phyloP scores from a whole-genome alignment of 2,888 invertebrate species.

The Fabriciana adippe region DNA sequence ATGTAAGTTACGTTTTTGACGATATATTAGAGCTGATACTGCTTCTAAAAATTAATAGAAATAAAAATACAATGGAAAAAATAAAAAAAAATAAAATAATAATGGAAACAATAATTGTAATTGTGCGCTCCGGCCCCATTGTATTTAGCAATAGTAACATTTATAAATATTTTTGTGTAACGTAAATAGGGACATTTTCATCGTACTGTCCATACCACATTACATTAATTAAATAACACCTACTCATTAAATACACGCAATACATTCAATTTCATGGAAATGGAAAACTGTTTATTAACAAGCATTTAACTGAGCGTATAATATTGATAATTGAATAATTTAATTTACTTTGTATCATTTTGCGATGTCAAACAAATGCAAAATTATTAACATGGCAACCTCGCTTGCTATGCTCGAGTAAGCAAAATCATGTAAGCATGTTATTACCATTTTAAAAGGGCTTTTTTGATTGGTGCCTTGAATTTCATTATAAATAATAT shows the following conservation, averaged over 20 bases:
- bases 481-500: too few species aligned
- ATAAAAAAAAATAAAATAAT: too few species aligned
- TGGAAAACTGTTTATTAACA: constrained; percentile 1
- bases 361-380: background rate
- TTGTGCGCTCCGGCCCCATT: constrained; percentile 8
- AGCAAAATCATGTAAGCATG: too few species aligned
- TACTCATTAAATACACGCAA: constrained; percentile 16
- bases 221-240: constrained; percentile 25
- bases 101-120: background rate
- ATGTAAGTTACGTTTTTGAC: too few species aligned
- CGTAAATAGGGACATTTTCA: constrained; percentile 15
- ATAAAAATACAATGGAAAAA: too few species aligned
- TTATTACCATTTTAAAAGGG: too few species aligned
- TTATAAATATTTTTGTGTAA: constrained; percentile 6
- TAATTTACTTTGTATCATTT: background rate
- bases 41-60: background rate
- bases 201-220: constrained; percentile 12
- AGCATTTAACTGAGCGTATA: background rate
- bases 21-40: too few species aligned
- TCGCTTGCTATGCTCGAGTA: too few species aligned
- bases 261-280: constrained; percentile 10
- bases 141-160: background rate
- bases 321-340: constrained; percentile 1
- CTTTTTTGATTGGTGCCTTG: too few species aligned
- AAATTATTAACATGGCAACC: too few species aligned